Evolutionary conservation across 1,140 invertebrate genomes (phyloP).

Genomic region (Metopolophium dirhodum): DNA sequence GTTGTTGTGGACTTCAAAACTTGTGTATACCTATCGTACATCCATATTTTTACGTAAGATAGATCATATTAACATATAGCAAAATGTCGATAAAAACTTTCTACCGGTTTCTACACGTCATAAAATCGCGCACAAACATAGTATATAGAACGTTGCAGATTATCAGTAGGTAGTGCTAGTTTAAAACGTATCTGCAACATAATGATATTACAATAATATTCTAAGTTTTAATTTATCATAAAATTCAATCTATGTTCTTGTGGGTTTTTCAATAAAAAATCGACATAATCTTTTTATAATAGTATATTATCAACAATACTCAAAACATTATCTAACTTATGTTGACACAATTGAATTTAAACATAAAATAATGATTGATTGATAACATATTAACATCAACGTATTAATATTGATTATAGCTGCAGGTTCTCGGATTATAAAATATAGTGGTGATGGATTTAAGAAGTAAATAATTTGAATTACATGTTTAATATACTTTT

Average conservation of each 20-base stretch:
- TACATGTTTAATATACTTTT: neutral
- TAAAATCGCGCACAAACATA: neutral
- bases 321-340: neutral
- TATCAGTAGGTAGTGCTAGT: neutral
- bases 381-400: neutral
- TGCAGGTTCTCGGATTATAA: neutral
- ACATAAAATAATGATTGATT: neutral
- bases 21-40: neutral
- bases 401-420: neutral
- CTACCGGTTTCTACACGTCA: neutral
- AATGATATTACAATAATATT: too few species aligned
- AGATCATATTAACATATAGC: neutral
- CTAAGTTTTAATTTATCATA: neutral
- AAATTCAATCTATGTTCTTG: neutral
- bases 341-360: neutral
- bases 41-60: neutral
- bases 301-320: neutral
- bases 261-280: neutral
- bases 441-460: neutral
- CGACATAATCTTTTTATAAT: neutral
- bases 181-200: neutral
- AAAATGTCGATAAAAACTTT: neutral
- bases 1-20: neutral
- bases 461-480: neutral
- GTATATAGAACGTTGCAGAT: neutral